phyloP scores from a whole-genome alignment of 2,888 invertebrate genomes.

The Rhodophaea formosa region DNA sequence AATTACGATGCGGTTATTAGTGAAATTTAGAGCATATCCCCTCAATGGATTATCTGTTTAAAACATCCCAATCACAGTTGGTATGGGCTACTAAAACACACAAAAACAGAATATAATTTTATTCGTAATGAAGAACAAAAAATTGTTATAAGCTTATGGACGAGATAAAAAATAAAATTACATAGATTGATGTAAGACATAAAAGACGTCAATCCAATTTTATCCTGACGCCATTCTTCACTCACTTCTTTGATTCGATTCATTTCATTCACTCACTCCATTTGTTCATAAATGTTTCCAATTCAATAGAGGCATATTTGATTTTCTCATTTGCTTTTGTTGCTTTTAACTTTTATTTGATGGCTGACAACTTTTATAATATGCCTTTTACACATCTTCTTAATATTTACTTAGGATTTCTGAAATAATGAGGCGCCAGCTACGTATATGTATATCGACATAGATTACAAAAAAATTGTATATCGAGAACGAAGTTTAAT shows the following conservation, averaged over 20 bases:
- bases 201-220: slow-evolving; percentile 10
- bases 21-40: too few species aligned
- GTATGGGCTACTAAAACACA: too few species aligned
- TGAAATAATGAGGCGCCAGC: too few species aligned
- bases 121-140: neutral
- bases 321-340: slow-evolving; percentile 5
- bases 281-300: slow-evolving; percentile 12
- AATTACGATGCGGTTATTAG: too few species aligned
- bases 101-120: too few species aligned
- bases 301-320: slow-evolving; percentile 10
- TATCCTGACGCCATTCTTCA: slow-evolving; percentile 2
- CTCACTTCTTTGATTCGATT: slow-evolving; percentile 12
- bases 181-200: neutral
- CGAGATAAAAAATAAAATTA: neutral
- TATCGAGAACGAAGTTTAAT: too few species aligned
- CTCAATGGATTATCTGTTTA: too few species aligned
- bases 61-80: too few species aligned
- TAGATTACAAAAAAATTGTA: too few species aligned
- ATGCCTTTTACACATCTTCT: too few species aligned
- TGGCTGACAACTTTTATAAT: neutral
- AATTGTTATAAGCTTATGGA: neutral
- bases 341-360: neutral
- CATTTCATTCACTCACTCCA: slow-evolving; percentile 17
- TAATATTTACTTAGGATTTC: too few species aligned
- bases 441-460: too few species aligned